Percentiles rank a stretch among this genome's conserved stretches.
phyloP scores from a whole-genome alignment of 2,888 invertebrate genomes.

The Anthophora plumipes region DNA sequence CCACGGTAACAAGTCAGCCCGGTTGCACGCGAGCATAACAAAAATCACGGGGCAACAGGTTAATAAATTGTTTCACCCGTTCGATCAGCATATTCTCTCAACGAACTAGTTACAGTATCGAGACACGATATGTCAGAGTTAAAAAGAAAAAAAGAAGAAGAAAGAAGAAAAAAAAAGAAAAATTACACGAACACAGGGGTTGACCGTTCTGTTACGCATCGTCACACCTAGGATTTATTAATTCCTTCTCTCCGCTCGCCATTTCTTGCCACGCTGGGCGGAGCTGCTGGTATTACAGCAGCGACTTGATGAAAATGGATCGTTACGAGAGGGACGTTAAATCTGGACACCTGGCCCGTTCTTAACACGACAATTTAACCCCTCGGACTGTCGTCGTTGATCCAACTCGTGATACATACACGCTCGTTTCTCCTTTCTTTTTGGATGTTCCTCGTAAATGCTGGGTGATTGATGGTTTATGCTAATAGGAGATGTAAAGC shows the following conservation, averaged over 20 bases:
- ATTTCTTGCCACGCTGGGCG: conserved; percentile 43
- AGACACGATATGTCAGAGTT: conserved; percentile 4
- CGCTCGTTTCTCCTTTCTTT: conserved; percentile 11
- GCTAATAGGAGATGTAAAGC: conserved; percentile 5
- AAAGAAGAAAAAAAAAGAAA: too few species aligned
- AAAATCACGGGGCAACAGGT: conserved; percentile 6
- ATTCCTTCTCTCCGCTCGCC: conserved; percentile 23
- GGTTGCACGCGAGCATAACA: conserved; percentile 10
- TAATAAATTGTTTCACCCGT: conserved; percentile 17
- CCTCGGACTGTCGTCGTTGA: conserved; percentile 22
- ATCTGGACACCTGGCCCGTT: conserved; percentile 61
- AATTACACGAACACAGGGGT: neutral
- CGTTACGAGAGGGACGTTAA: conserved; percentile 57
- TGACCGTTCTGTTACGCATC: conserved; percentile 24
- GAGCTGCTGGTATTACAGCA: conserved; percentile 27
- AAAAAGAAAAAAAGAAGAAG: too few species aligned
- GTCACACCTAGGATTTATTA: conserved; percentile 27
- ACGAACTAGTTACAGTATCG: conserved; percentile 2
- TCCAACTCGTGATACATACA: conserved; percentile 26
- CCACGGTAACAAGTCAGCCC: neutral
- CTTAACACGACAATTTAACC: conserved; percentile 27
- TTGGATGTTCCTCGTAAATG: neutral
- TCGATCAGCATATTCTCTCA: neutral
- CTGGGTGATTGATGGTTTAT: neutral
- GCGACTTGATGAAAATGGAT: conserved; percentile 66